phyloP scores from a whole-genome alignment of 2,113 vertebrate species.

The Pseudopipra pipra region DNA sequence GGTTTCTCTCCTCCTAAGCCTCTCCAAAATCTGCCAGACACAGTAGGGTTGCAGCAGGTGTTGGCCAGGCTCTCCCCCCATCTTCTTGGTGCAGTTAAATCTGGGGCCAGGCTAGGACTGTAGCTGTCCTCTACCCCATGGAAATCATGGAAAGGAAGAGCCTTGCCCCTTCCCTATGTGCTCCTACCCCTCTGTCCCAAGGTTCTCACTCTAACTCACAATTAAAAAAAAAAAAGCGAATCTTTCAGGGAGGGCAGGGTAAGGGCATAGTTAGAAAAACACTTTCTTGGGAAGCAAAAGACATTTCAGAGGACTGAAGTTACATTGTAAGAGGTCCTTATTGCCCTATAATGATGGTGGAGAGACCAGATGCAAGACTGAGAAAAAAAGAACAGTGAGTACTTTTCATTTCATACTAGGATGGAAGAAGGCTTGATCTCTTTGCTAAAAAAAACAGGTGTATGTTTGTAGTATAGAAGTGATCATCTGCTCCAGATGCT shows the following conservation, averaged over 20 bases:
- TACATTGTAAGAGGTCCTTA: background rate
- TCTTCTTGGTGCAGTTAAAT: background rate
- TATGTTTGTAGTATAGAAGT: background rate
- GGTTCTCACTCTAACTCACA: background rate
- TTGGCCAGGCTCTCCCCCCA: background rate
- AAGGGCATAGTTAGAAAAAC: background rate
- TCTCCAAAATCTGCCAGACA: background rate
- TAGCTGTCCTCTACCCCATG: background rate
- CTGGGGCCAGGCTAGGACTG: background rate
- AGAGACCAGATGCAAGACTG: background rate
- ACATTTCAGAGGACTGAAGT: background rate
- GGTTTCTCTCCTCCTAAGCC: background rate
- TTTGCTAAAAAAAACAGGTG: background rate
- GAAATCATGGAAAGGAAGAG: background rate
- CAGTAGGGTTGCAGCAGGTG: background rate
- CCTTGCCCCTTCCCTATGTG: background rate
- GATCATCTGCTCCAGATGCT: background rate
- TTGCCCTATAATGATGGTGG: background rate
- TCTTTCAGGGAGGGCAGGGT: background rate
- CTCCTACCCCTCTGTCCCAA: background rate
- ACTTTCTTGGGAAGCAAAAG: background rate
- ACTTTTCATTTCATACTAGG: background rate
- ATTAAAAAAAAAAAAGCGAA: fast-evolving
- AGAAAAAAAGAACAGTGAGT: background rate
- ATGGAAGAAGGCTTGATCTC: background rate